These are phyloP conservation scores for Stichopus horrens DNA, from an alignment of 53 echinoderm and acorn worm genomes.

Conservation along the genomic window DNA sequence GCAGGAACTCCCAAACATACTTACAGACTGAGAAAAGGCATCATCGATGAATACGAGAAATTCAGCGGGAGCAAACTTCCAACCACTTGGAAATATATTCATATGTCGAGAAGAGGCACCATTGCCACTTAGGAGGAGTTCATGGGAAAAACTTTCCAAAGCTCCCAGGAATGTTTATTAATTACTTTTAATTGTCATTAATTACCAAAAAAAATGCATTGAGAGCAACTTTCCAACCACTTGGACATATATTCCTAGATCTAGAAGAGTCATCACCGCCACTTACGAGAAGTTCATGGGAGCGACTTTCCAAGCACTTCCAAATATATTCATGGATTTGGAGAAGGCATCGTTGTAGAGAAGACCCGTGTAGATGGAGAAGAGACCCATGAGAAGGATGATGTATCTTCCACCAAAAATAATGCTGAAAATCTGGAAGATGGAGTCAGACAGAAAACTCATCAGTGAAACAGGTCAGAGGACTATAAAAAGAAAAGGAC, in stretches of 20 bases:
- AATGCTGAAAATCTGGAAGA: conserved; percentile 76
- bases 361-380: conserved; percentile 89
- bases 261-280: neutral
- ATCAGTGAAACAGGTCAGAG: too few species aligned
- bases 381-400: conserved; percentile 91
- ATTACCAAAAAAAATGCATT: neutral
- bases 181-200: conserved; percentile 74
- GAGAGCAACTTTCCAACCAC: neutral
- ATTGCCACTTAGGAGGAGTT: conserved; percentile 23
- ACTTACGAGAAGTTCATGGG: conserved; percentile 47
- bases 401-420: conserved; percentile 93
- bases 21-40: conserved; percentile 80
- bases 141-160: conserved; percentile 55
- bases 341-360: conserved; percentile 95
- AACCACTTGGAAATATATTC: neutral
- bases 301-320: conserved; percentile 66
- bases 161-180: conserved; percentile 84
- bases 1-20: conserved; percentile 83
- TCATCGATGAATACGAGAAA: conserved; percentile 54
- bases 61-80: neutral
- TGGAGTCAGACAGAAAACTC: neutral
- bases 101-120: neutral
- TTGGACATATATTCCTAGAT: neutral
- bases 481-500: too few species aligned
- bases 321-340: conserved; percentile 87